Base-by-base conservation (phyloP, 2,797 vertebrate species). In the Botia almorhae region DNA sequence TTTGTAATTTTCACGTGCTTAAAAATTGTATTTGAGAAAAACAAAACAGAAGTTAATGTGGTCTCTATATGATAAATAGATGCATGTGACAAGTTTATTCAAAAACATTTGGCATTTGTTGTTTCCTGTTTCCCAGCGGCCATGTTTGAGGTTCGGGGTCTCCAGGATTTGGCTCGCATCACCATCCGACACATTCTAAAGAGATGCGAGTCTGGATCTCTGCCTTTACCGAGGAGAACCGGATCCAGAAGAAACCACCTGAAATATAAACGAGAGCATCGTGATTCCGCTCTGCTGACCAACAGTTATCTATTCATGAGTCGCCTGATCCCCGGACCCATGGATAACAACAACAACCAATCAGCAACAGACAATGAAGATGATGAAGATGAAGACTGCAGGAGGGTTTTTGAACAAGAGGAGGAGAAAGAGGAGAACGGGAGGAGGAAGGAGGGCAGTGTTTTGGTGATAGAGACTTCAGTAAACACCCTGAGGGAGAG, bases 301-400 rank as follows among this genome's bases (percentile, higher is more conserved):
- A 95, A 95, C 88, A 94, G 95, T 85, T 95, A 95, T 84, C 92
- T 95, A 67, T 95, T 96, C n/a, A 94, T 95, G 76, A 95, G 93
- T 82, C 94, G 93, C 1, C 92, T 89, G 63, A 87, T 96, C 85
- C 94, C 94, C 50, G 95, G 74, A 87, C 90, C 94, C 0, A 93
- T 94, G 0, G 95, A 96, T 10, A 93, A 95, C 88, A 93, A 94
- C 87, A 93, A 94, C 89, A 90, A 90, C 77, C 90, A 83, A 64
- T 88, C 86, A 19, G 76, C 74, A 23, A 74, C 83, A 86, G 91
- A 87, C 78, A 72, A 71, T 26, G 83, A 83, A 10, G 84, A 86
- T 16, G 82, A 88, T n/a, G 82, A 88, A 5, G 82, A 26, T 87
- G 95, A 75, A 91, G 94, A 85, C 78, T 85, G 83, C 83, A 76